Conservation (phyloP, 2,113 vertebrate species). For the Cebus imitator region DNA sequence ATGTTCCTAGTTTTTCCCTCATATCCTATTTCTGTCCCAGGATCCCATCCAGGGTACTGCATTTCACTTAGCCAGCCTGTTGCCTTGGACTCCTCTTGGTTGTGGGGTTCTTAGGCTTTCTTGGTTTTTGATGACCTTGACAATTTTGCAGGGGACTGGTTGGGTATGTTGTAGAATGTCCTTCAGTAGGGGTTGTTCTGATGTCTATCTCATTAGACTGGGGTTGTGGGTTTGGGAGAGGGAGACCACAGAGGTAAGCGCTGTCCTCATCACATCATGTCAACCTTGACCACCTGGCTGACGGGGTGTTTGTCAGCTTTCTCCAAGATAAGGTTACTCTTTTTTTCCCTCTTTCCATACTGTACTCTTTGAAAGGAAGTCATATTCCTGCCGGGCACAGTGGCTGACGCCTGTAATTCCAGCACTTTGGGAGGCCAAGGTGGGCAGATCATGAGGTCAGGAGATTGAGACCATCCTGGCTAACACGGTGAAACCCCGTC, state of each 20-base stretch:
- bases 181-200: not conserved
- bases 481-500: too few species aligned
- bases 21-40: not conserved
- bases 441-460: too few species aligned
- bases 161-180: not conserved
- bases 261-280: not conserved
- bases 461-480: too few species aligned
- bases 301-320: not conserved
- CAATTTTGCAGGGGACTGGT: not conserved
- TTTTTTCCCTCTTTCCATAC: not conserved
- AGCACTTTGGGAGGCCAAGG: too few species aligned
- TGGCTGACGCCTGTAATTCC: too few species aligned
- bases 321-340: not conserved
- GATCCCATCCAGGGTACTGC: not conserved
- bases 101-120: not conserved
- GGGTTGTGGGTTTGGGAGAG: not conserved
- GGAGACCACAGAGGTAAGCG: not conserved
- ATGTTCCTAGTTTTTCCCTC: not conserved
- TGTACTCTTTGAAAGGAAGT: not conserved
- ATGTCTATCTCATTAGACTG: not conserved
- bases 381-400: not conserved
- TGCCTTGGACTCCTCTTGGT: not conserved
- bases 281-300: not conserved
- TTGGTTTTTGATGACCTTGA: not conserved
- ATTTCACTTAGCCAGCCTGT: accelerated